phyloP scores from a whole-genome alignment of 2,888 invertebrate species.

The Rhamphomyia laevipes region DNA sequence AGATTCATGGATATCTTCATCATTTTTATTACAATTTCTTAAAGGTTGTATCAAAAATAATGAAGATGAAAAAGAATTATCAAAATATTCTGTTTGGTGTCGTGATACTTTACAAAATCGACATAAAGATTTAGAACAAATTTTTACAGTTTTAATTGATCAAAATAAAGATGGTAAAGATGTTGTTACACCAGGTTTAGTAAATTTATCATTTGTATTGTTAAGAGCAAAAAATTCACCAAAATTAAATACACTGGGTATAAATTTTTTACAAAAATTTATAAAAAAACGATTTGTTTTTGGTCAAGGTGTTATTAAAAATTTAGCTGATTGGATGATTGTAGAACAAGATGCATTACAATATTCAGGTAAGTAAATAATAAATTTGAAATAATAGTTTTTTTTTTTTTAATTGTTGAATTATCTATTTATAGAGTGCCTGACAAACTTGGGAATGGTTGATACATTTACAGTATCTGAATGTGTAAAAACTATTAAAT shows the following conservation, averaged over 20 bases:
- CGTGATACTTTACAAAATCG: conserved; percentile 32
- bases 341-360: conserved; percentile 43
- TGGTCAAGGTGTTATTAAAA: conserved; percentile 43
- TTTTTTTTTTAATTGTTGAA: background rate
- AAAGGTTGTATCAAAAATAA: conserved; percentile 33
- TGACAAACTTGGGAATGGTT: conserved; percentile 29
- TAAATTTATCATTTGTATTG: conserved; percentile 41
- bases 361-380: conserved; percentile 41
- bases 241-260: conserved; percentile 38
- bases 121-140: conserved; percentile 26
- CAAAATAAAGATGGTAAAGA: conserved; percentile 35
- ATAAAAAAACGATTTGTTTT: conserved; percentile 45
- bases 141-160: conserved; percentile 32
- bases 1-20: conserved; percentile 26
- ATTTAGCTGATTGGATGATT: conserved; percentile 44
- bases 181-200: conserved; percentile 39
- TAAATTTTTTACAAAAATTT: conserved; percentile 45
- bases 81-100: conserved; percentile 44
- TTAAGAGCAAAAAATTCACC: conserved; percentile 34
- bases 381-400: background rate
- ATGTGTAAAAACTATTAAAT: conserved; percentile 29
- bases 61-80: conserved; percentile 37
- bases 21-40: conserved; percentile 28
- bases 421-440: conserved; percentile 24
- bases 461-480: conserved; percentile 36